Evolutionary conservation across 2,113 vertebrate species (phyloP).

Genomic region (Etheostoma spectabile): DNA sequence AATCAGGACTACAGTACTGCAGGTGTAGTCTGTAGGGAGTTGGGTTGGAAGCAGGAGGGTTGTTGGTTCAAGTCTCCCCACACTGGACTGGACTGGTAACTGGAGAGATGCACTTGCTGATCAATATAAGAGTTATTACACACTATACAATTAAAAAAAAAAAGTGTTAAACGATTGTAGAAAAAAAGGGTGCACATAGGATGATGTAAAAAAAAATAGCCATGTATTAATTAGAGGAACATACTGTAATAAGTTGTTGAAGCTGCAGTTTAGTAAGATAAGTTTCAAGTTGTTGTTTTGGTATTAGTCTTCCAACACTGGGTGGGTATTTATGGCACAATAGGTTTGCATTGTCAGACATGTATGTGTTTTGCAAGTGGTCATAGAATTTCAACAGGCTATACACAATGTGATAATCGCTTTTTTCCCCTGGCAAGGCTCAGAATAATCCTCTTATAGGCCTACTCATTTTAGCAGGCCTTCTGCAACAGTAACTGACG

Average conservation of each 20-base stretch:
- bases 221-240: neutral
- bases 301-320: neutral
- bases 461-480: constrained; percentile 15
- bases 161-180: too few relatives aligned
- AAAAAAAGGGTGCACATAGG: too few relatives aligned
- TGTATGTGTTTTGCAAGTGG: neutral
- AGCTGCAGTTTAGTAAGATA: too few relatives aligned
- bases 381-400: neutral
- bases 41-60: too few relatives aligned
- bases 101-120: too few relatives aligned
- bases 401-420: constrained; percentile 13
- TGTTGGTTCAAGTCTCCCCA: too few relatives aligned
- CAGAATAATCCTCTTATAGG: constrained; percentile 42
- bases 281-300: too few relatives aligned
- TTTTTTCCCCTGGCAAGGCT: constrained; percentile 17
- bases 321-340: neutral
- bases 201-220: neutral
- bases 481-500: neutral
- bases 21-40: too few relatives aligned
- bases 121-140: too few relatives aligned
- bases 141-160: too few relatives aligned
- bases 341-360: neutral
- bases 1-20: neutral
- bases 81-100: too few relatives aligned
- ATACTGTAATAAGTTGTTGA: neutral